Conservation (phyloP, 2,888 invertebrate genomes). For the Tenthredo scrophulariae region DNA sequence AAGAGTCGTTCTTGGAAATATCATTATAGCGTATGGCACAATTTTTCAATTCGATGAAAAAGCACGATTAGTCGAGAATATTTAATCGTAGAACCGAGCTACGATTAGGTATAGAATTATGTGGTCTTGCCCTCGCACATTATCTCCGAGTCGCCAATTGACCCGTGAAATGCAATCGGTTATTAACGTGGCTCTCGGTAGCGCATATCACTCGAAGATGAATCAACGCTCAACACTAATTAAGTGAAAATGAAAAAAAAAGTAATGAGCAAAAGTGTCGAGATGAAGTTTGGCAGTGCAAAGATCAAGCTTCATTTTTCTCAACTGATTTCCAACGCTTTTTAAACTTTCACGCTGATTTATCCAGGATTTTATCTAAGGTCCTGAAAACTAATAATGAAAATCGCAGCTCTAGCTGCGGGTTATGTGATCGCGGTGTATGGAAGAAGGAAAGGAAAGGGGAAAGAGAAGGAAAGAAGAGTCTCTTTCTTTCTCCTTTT, state of each 20-base stretch:
- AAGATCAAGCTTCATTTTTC: not conserved
- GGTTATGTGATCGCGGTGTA: not conserved
- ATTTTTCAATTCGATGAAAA: no score
- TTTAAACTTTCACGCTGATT: not conserved
- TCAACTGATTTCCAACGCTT: not conserved
- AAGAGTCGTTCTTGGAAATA: no score
- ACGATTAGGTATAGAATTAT: not conserved
- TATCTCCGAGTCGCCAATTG: slow-evolving; percentile 26
- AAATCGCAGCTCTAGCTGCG: not conserved
- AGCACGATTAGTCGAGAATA: not conserved
- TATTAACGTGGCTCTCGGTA: not conserved
- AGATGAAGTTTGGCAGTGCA: not conserved
- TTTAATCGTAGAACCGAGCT: not conserved
- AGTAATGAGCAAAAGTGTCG: not conserved
- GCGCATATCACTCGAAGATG: not conserved
- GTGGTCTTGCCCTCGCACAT: not conserved
- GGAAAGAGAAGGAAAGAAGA: not conserved
- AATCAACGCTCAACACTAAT: not conserved
- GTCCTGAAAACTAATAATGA: slow-evolving; percentile 21
- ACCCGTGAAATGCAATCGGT: slow-evolving; percentile 37
- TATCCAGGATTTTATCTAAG: not conserved
- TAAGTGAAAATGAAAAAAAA: not conserved
- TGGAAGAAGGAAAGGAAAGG: not conserved
- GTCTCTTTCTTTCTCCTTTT: slow-evolving; percentile 10
- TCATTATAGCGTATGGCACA: no score